Percentiles rank a stretch among this genome's conserved stretches.
These are phyloP conservation scores for Trachythela sp. DNA, from an alignment of 64 coral and sea anemone species.

Conservation along the genomic window DNA sequence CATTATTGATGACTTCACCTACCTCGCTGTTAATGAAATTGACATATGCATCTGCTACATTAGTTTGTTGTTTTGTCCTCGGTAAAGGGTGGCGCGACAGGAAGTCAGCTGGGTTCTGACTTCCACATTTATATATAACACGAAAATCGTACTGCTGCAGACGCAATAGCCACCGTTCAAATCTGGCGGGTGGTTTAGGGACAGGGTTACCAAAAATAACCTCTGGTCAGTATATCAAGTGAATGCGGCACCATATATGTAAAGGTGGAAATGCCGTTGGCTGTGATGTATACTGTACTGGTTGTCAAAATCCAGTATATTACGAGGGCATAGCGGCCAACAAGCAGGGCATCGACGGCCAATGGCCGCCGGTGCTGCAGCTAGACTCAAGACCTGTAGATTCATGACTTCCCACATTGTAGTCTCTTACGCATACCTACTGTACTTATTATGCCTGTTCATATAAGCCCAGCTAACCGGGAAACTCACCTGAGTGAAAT, in stretches of 20 bases:
- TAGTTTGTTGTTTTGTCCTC: not conserved
- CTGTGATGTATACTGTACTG: no score
- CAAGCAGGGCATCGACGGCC: no score
- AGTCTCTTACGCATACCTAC: no score
- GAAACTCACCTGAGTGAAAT: no score
- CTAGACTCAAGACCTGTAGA: no score
- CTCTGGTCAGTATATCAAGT: slow-evolving; percentile 7
- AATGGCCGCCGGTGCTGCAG: no score
- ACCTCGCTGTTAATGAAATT: not conserved
- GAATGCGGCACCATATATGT: not conserved
- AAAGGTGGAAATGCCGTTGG: slow-evolving; percentile 9
- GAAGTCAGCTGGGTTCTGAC: not conserved
- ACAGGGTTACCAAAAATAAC: not conserved
- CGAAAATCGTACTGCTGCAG: not conserved
- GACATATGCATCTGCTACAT: not conserved
- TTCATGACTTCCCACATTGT: no score
- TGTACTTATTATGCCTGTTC: no score
- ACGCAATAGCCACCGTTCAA: not conserved
- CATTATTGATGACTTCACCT: not conserved
- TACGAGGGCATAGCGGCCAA: no score
- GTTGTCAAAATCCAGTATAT: no score
- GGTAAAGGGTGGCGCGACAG: not conserved
- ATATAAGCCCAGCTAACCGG: no score
- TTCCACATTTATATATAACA: not conserved
- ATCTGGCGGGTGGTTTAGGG: not conserved